phyloP scores from a whole-genome alignment of 2,797 vertebrate species.

The Ispidina picta region DNA sequence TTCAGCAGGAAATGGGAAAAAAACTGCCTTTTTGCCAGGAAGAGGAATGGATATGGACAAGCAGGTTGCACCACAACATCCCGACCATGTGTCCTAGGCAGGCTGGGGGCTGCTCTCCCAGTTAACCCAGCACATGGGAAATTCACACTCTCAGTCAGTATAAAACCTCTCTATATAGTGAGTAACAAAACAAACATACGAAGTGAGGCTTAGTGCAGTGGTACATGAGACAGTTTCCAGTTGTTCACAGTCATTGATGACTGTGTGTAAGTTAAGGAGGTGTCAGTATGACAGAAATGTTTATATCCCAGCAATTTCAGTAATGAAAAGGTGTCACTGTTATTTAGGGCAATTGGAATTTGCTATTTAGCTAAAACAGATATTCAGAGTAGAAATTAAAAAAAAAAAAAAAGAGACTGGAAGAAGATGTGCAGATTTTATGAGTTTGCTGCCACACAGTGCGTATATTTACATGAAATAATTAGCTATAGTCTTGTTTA shows the following conservation, averaged over 20 bases:
- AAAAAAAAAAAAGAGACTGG: not conserved
- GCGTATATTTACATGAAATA: slow-evolving; percentile 68
- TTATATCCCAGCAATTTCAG: not conserved
- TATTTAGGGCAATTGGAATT: not conserved
- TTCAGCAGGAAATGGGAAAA: not conserved
- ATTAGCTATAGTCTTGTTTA: slow-evolving; percentile 72
- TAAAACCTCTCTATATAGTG: not conserved
- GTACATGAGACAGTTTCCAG: not conserved
- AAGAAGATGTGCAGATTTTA: slow-evolving; percentile 54
- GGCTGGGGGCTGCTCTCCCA: not conserved
- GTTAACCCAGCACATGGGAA: not conserved
- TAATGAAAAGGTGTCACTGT: not conserved
- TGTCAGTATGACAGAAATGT: not conserved
- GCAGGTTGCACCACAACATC: not conserved
- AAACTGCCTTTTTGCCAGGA: not conserved
- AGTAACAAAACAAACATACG: not conserved
- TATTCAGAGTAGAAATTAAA: not conserved
- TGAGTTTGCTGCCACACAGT: slow-evolving; percentile 45
- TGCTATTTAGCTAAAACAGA: not conserved
- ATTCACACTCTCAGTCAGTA: not conserved
- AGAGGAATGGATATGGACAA: fast-evolving
- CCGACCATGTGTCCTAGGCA: not conserved
- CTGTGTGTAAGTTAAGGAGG: not conserved
- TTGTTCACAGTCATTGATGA: not conserved
- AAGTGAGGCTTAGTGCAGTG: not conserved